These are phyloP conservation scores for Zosterops hypoxanthus DNA, from an alignment of 2,113 vertebrate genomes.

Conservation along the genomic window DNA sequence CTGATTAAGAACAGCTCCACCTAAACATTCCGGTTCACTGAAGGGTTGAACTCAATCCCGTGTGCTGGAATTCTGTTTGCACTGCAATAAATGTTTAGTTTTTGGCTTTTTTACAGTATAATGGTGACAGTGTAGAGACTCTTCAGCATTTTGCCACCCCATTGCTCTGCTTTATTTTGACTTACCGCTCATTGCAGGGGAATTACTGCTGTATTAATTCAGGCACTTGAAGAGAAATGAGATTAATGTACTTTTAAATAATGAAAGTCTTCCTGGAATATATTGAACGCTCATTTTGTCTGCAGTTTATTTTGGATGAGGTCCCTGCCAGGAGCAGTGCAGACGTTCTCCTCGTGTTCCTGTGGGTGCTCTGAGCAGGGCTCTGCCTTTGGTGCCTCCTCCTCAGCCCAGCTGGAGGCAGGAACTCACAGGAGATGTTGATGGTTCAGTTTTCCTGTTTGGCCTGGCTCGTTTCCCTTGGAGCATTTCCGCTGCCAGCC, in stretches of 20 bases:
- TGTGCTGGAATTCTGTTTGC: neutral
- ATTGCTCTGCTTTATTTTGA: neutral
- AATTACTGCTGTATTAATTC: neutral
- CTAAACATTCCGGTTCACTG: neutral
- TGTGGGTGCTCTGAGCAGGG: neutral
- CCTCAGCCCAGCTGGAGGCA: neutral
- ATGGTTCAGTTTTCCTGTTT: conserved; percentile 20
- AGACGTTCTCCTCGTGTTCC: neutral
- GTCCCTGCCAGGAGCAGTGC: neutral
- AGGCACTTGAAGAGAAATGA: neutral
- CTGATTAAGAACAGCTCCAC: neutral
- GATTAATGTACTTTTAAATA: neutral
- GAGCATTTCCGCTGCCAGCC: neutral
- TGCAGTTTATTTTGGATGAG: neutral
- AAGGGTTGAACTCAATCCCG: neutral
- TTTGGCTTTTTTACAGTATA: neutral
- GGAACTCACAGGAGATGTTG: neutral
- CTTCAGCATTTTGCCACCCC: neutral
- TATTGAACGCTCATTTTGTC: neutral
- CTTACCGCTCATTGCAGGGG: neutral
- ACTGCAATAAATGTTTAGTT: neutral
- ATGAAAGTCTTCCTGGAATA: neutral
- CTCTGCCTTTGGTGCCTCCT: neutral
- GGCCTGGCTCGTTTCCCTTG: neutral
- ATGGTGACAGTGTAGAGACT: neutral